Conservation (phyloP, 1,140 invertebrate species). For the Psix sp. region DNA sequence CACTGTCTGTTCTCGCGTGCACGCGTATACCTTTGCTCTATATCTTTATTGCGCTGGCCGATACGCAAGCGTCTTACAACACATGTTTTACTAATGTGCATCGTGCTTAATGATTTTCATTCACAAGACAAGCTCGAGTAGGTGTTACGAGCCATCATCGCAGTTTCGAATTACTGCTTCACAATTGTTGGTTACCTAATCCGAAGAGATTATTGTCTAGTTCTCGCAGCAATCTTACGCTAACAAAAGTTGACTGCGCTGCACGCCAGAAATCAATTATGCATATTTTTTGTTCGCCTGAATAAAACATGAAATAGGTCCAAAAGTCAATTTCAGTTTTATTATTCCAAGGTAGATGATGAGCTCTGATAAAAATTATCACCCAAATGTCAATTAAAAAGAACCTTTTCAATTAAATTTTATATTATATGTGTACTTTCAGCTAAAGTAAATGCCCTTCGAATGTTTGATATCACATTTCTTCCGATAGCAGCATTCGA, state of each 20-base stretch:
- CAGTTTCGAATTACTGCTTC: constrained; percentile 17
- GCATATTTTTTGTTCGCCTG: no score
- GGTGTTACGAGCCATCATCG: constrained; percentile 14
- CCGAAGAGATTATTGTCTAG: constrained; percentile 8
- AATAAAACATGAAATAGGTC: background rate
- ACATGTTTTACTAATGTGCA: constrained; percentile 32
- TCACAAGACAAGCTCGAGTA: constrained; percentile 10
- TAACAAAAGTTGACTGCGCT: background rate
- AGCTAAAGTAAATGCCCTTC: constrained; percentile 43
- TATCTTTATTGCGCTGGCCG: constrained; percentile 23
- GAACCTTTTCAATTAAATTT: constrained; percentile 35
- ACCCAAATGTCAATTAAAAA: constrained; percentile 31
- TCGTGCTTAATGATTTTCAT: constrained; percentile 30
- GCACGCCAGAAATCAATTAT: no score
- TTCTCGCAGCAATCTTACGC: constrained; percentile 1
- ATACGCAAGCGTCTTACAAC: constrained; percentile 27
- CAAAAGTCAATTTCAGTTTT: background rate
- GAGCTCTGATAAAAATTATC: constrained; percentile 13
- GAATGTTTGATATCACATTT: constrained; percentile 55
- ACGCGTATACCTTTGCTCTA: constrained; percentile 61
- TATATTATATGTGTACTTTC: constrained; percentile 41
- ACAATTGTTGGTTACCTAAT: background rate
- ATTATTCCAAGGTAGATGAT: constrained; percentile 12
- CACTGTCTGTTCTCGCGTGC: constrained; percentile 63
- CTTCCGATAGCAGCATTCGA: constrained; percentile 64